phyloP scores from a whole-genome alignment of 2,888 invertebrate species.

The Argynnis bischoffii region DNA sequence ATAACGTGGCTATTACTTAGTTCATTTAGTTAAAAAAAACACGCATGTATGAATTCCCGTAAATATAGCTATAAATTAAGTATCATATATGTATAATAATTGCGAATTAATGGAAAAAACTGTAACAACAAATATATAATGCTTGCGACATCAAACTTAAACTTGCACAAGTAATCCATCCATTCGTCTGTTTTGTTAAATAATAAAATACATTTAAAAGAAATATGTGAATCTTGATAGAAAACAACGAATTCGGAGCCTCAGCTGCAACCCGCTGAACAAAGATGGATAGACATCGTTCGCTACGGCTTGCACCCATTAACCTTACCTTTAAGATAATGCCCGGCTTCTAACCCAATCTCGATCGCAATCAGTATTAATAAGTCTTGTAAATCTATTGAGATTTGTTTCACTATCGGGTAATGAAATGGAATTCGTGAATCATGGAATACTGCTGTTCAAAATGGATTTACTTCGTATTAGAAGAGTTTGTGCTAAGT shows the following conservation, averaged over 20 bases:
- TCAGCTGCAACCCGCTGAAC: slow-evolving; percentile 22
- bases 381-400: slow-evolving; percentile 22
- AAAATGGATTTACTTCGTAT: neutral
- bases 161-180: no score
- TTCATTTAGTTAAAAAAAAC: no score
- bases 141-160: no score
- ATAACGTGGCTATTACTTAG: no score
- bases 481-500: no score
- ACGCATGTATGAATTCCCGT: no score
- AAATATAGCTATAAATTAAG: no score
- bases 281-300: slow-evolving; percentile 24
- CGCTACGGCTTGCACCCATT: slow-evolving; percentile 24
- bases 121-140: no score
- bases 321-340: slow-evolving; percentile 30
- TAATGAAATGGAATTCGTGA: slow-evolving; percentile 1
- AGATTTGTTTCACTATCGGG: slow-evolving; percentile 12
- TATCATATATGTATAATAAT: no score
- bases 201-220: slow-evolving; percentile 2
- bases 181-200: neutral
- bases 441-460: neutral
- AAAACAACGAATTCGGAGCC: slow-evolving; percentile 15
- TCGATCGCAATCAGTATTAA: slow-evolving; percentile 23
- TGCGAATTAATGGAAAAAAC: no score
- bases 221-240: slow-evolving; percentile 9
- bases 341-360: slow-evolving; percentile 25